Evolutionary conservation across 2,888 invertebrate genomes (phyloP), one percentile per base, ranked within the genome.

Genomic region (Argynnis bischoffii): DNA sequence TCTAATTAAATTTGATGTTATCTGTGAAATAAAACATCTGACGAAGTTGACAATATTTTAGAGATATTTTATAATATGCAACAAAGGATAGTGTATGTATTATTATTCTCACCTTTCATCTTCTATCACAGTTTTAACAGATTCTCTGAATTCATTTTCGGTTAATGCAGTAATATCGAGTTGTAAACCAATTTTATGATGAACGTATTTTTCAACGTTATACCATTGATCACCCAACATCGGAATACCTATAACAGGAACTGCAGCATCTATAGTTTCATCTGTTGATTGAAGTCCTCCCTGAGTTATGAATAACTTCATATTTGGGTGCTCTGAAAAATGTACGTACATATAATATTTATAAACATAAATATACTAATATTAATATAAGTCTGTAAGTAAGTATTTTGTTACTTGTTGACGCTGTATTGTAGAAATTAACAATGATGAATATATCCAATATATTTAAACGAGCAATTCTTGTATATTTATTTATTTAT

Each of bases 231-330:
- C 92, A 0, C 77, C 83, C 26, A 85, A 61, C 73, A 89, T 84
- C 5, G 89, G 89, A 21, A 90, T 71, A 11, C 81, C 88, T 21
- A 89, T 73, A 3, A 90, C 66, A 2, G 89, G 88, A 0, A 87
- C 84, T 41, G 80, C 81, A 2, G 84, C 83, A 57, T 74, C 72
- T 21, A 91, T 84, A 0, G 88, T 82, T 76, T 91, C 90, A 55
- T 89, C 88, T 0, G 87, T 79, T 0, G 89, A 89, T 70, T 89
- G 88, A 2, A 88, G 69, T 5, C 89, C 89, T 48, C 85, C 87
- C 81, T 91, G 89, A 1, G 86, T 88, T 18, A 90, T 82, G 50
- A 81, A 82, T 0, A 80, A 11, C 73, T 89, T 91, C 0, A 92
- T 64, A 47, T 90, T 91, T 11, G 85, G 84, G 74, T 93, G 92